phyloP scores from a whole-genome alignment of 1,140 invertebrate genomes.

The Steinernema feltiae region DNA sequence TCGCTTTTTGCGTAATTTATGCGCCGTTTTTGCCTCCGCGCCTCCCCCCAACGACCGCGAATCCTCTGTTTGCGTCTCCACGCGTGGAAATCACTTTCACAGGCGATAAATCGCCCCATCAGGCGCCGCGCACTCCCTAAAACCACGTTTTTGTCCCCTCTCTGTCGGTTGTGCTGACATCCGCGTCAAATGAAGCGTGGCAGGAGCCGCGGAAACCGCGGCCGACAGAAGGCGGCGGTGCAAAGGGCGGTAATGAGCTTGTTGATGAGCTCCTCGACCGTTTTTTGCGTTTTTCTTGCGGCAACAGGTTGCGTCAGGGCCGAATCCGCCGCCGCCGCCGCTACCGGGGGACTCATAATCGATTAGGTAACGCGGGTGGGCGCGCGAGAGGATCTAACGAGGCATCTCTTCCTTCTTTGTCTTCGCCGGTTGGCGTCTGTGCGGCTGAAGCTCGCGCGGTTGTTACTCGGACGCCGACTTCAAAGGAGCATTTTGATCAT shows the following conservation, averaged over 20 bases:
- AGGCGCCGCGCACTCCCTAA: too few species aligned
- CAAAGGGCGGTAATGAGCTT: background rate
- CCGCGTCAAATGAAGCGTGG: background rate
- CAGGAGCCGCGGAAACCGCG: background rate
- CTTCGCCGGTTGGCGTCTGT: too few species aligned
- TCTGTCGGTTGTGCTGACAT: too few species aligned
- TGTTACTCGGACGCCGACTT: too few species aligned
- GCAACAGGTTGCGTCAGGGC: background rate
- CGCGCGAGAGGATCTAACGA: too few species aligned
- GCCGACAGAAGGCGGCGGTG: background rate
- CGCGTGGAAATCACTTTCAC: too few species aligned
- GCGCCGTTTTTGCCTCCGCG: background rate
- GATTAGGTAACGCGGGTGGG: background rate
- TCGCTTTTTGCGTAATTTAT: background rate
- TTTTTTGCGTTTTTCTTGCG: background rate
- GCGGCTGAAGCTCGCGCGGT: too few species aligned
- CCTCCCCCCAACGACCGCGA: background rate
- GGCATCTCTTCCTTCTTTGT: too few species aligned
- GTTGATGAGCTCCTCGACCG: background rate
- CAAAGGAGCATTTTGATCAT: too few species aligned
- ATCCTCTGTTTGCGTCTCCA: background rate
- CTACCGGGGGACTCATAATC: background rate
- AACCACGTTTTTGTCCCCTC: too few species aligned
- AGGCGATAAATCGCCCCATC: too few species aligned
- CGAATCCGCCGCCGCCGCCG: too few species aligned